Base-by-base conservation (phyloP, 2,888 invertebrate genomes). In the Watsonalla binaria region DNA sequence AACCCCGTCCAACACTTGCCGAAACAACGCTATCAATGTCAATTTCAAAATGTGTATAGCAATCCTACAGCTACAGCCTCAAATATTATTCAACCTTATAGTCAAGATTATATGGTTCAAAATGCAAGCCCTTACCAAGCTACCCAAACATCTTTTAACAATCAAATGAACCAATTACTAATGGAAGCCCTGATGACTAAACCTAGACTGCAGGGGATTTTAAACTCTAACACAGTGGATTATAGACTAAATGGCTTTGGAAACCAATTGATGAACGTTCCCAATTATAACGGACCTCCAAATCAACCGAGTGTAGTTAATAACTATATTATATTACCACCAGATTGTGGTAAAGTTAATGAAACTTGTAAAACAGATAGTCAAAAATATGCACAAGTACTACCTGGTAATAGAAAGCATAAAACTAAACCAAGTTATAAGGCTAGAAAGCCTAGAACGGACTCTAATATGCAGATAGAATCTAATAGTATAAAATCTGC, bases 291-390 rank as follows among this genome's bases (percentile, higher is more conserved):
- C 45, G 39, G 53, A 5, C 70, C 77, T 6, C 11, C 42, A 11
- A 42, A 11, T 42, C 42, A 42, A 42, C 42, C 42, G 11, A 77
- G 74, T 61, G 57, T 76, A 5, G 61, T 77, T 0, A 81, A 76
- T 55, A 82, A 80, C 59, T 79, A 83, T 57, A 72, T 74, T 47
- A 66, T 74, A 46, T 48, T 75, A 47, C 76, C 80, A 11, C 61
- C 74, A 8, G 74, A 72, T 9, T 63, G 68, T 55, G 60, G 68
- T 2, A 59, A 62, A 57, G 51, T 60, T 9, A 66, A 63, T 47
- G 53, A 54, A 42, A 68, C 58, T n/a, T 54, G 45, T 39, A 42
- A 46, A 54, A 63, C 56, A 34, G 45, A 2, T 13, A 55, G 37
- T 33, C 8, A 15, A 11, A 47, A 34, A 7, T 51, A 47, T 11